Percentiles rank a stretch among this genome's conserved stretches.
These are phyloP conservation scores for Oreochromis niloticus DNA, from an alignment of 2,113 vertebrate genomes.

Conservation along the genomic window DNA sequence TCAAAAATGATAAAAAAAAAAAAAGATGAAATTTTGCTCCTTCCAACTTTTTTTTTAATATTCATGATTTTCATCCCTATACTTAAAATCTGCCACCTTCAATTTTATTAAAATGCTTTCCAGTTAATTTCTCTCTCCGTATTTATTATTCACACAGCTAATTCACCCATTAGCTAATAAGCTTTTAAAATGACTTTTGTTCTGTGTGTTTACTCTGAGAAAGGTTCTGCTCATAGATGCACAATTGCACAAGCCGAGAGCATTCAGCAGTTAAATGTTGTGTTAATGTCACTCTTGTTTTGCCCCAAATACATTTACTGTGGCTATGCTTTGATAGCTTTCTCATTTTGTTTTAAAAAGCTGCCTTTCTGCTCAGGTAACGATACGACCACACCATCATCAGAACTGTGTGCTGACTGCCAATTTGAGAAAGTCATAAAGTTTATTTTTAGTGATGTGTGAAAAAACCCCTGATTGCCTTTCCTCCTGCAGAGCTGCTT, in stretches of 20 bases:
- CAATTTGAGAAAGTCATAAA: not conserved
- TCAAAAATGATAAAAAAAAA: not conserved
- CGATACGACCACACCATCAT: not conserved
- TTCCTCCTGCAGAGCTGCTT: not conserved
- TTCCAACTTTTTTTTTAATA: not conserved
- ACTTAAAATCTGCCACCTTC: not conserved
- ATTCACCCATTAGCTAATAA: not conserved
- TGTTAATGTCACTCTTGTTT: not conserved
- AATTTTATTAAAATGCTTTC: not conserved
- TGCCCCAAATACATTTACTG: not conserved
- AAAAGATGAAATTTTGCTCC: rapidly evolving
- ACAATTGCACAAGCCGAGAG: not conserved
- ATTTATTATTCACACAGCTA: not conserved
- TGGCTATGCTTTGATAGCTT: not conserved
- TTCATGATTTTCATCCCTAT: not conserved
- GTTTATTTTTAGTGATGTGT: not conserved
- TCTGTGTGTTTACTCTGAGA: not conserved
- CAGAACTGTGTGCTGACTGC: not conserved
- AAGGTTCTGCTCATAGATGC: not conserved
- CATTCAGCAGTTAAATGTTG: not conserved
- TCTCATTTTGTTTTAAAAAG: not conserved
- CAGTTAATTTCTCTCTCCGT: not conserved
- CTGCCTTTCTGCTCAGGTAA: not conserved
- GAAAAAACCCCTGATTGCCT: not conserved
- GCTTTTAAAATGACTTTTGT: not conserved